Evolutionary conservation across 1,140 invertebrate genomes (phyloP).

Genomic region (Frieseomelitta varia): DNA sequence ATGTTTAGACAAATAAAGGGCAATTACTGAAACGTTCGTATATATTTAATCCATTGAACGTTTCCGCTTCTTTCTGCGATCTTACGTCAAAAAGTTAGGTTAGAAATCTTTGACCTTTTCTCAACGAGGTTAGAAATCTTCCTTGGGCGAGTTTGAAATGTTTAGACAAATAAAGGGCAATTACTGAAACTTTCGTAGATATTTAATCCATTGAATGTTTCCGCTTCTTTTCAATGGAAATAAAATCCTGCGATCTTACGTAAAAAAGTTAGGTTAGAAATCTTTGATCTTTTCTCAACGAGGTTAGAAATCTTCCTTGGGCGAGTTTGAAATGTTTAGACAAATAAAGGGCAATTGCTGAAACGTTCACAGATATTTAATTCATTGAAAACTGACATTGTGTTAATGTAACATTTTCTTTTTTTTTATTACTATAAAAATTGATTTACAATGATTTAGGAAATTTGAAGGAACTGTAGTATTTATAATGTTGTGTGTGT

Average conservation of each 20-base stretch:
- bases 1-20: not conserved
- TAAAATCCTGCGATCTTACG: no score
- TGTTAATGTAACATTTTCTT: no score
- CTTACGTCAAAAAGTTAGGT: no score
- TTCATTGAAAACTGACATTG: no score
- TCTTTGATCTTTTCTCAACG: not conserved
- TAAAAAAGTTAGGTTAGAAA: no score
- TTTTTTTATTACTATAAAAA: no score
- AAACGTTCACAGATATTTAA: not conserved
- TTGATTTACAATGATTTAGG: no score
- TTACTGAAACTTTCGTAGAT: not conserved
- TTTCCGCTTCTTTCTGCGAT: no score
- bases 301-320: not conserved
- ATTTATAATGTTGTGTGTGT: no score
- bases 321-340: accelerated
- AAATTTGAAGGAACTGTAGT: no score
- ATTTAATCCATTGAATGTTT: not conserved
- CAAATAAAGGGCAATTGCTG: not conserved
- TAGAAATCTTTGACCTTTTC: not conserved
- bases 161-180: not conserved
- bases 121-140: not conserved
- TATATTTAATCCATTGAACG: not conserved
- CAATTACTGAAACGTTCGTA: not conserved
- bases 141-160: accelerated
- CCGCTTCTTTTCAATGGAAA: no score